These are phyloP conservation scores for Drosophila eohydei DNA, from an alignment of 2,888 invertebrate genomes.

Conservation along the genomic window DNA sequence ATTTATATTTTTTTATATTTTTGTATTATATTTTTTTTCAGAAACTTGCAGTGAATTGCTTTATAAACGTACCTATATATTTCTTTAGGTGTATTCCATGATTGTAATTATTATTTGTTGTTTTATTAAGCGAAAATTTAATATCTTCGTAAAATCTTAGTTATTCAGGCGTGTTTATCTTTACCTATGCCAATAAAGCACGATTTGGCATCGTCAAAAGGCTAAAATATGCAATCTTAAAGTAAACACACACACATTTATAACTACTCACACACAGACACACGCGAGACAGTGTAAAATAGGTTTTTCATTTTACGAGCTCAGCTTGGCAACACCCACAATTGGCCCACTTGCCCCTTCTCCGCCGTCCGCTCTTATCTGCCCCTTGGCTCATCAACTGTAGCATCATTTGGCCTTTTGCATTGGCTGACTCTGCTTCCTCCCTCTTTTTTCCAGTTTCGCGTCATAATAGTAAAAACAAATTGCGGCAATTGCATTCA, in stretches of 20 bases:
- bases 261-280: slow-evolving; percentile 37
- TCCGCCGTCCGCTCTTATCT: background rate
- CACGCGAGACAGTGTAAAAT: slow-evolving; percentile 11
- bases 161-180: slow-evolving; percentile 8
- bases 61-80: too few relatives aligned
- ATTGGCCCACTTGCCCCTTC: background rate
- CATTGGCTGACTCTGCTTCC: background rate
- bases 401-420: slow-evolving; percentile 28
- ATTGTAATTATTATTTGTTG: background rate
- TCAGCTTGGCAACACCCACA: slow-evolving; percentile 33
- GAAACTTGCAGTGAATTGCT: background rate
- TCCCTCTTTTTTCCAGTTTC: slow-evolving; percentile 1
- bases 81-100: too few relatives aligned
- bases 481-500: slow-evolving; percentile 77
- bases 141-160: background rate
- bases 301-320: slow-evolving; percentile 57
- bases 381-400: background rate
- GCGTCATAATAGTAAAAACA: slow-evolving; percentile 71
- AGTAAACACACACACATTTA: slow-evolving; percentile 13
- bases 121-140: background rate
- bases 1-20: too few relatives aligned
- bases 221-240: slow-evolving; percentile 36
- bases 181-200: slow-evolving; percentile 29
- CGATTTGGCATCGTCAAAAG: slow-evolving; percentile 49
- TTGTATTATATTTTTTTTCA: too few relatives aligned